Conservation (phyloP, 1,140 invertebrate genomes). For the Drosophila orena region DNA sequence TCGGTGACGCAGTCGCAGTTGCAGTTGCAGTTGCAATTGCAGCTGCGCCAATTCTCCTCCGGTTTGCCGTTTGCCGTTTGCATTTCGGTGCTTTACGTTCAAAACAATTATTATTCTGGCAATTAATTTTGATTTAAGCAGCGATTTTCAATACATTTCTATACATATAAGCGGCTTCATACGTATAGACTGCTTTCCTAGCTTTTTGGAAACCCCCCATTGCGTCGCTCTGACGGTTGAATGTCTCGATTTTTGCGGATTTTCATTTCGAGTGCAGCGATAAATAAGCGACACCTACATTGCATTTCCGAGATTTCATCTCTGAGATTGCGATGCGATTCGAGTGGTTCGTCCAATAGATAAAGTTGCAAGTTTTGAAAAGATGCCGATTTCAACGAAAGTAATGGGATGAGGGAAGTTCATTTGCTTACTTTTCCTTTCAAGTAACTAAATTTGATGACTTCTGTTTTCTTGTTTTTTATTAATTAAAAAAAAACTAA, state of each 20-base stretch:
- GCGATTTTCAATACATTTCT: conserved; percentile 77
- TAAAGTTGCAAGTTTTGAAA: neutral
- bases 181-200: conserved; percentile 29
- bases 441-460: neutral
- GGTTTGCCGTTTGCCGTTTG: conserved; percentile 60
- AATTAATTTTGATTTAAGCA: conserved; percentile 84
- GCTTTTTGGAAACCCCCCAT: conserved; percentile 14
- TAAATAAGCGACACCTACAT: conserved; percentile 42
- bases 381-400: too few relatives aligned
- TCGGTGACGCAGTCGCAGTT: conserved; percentile 57
- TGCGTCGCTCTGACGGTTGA: conserved; percentile 31
- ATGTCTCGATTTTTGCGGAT: conserved; percentile 30
- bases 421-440: neutral
- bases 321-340: conserved; percentile 21
- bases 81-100: conserved; percentile 80
- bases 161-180: conserved; percentile 34
- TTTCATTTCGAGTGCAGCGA: conserved; percentile 18
- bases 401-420: too few relatives aligned
- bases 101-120: conserved; percentile 84
- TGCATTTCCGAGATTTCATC: conserved; percentile 28
- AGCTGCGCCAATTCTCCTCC: conserved; percentile 78
- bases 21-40: conserved; percentile 54
- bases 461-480: neutral
- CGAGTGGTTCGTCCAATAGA: conserved; percentile 15
- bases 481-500: conserved; percentile 18